phyloP scores from a whole-genome alignment of 1,140 invertebrate genomes.

The Caenorhabditis elegans region DNA sequence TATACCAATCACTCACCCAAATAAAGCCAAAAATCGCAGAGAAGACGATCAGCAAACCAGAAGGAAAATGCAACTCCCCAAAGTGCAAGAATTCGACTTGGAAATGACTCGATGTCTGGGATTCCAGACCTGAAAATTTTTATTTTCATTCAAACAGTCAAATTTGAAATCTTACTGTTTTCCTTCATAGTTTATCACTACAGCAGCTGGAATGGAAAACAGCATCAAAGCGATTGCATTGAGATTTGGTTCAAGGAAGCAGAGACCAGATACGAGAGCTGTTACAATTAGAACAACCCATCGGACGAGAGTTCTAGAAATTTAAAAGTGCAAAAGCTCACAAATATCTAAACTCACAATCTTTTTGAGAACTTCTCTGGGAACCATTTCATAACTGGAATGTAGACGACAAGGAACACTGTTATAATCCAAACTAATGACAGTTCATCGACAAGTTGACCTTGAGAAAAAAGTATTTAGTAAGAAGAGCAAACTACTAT shows the following conservation, averaged over 20 bases:
- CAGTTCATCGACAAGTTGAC: slow-evolving; percentile 65
- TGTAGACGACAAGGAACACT: slow-evolving; percentile 60
- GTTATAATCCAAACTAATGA: slow-evolving; percentile 60
- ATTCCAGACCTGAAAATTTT: slow-evolving; percentile 55
- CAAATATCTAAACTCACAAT: slow-evolving; percentile 48
- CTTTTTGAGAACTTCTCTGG: slow-evolving; percentile 45
- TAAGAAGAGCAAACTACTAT: too few species aligned
- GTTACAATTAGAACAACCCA: slow-evolving; percentile 54
- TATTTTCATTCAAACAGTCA: background rate
- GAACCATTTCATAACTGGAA: slow-evolving; percentile 59
- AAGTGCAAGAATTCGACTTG: slow-evolving; percentile 53
- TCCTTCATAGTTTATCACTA: slow-evolving; percentile 60
- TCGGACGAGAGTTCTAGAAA: slow-evolving; percentile 50
- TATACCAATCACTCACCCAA: slow-evolving; percentile 43
- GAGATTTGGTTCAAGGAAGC: slow-evolving; percentile 63
- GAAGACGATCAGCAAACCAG: slow-evolving; percentile 60
- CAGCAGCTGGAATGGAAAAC: slow-evolving; percentile 57
- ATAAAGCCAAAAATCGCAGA: slow-evolving; percentile 64
- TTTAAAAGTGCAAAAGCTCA: background rate
- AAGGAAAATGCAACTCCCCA: slow-evolving; percentile 57
- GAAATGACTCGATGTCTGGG: slow-evolving; percentile 54
- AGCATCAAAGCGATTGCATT: slow-evolving; percentile 63
- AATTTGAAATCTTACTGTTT: slow-evolving; percentile 42
- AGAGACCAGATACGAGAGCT: slow-evolving; percentile 53
- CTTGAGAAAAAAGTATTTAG: too few species aligned